A percentile compares a stretch with the other conserved stretches of the same genome.
phyloP scores from a whole-genome alignment of 2,113 vertebrate genomes.

The Archilochus colubris region DNA sequence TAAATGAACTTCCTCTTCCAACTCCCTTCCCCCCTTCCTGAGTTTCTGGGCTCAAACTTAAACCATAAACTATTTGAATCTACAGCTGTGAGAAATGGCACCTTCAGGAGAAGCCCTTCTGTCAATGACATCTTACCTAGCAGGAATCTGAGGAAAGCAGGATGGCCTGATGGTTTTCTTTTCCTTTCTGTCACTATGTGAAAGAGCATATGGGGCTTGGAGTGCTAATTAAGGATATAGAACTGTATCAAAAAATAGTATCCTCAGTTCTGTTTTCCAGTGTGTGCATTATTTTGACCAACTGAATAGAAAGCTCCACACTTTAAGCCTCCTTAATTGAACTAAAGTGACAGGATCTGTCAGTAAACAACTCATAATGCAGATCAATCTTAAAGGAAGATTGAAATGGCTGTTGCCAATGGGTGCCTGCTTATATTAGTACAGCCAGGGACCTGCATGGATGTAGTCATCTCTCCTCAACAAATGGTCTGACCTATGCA shows the following conservation, averaged over 20 bases:
- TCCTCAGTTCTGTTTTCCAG: background rate
- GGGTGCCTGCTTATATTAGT: background rate
- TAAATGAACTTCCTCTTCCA: background rate
- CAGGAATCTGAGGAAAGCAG: background rate
- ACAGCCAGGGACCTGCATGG: background rate
- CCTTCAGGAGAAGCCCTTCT: conserved; percentile 9
- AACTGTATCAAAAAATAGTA: background rate
- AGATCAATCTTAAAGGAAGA: background rate
- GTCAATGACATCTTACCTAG: background rate
- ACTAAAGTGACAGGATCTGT: background rate
- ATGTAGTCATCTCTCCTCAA: background rate
- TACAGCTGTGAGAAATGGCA: conserved; percentile 9
- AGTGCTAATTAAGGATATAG: background rate
- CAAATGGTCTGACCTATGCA: background rate
- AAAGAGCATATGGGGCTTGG: background rate
- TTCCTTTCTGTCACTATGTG: background rate
- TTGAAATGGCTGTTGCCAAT: background rate
- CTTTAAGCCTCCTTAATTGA: background rate
- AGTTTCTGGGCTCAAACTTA: background rate
- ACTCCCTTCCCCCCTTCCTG: too few species aligned
- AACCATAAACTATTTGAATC: background rate
- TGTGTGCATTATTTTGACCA: background rate
- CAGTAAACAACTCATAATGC: background rate
- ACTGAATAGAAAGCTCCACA: background rate
- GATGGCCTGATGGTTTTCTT: background rate